Conservation (phyloP, 2,797 vertebrate genomes). For the Ceryle rudis region DNA sequence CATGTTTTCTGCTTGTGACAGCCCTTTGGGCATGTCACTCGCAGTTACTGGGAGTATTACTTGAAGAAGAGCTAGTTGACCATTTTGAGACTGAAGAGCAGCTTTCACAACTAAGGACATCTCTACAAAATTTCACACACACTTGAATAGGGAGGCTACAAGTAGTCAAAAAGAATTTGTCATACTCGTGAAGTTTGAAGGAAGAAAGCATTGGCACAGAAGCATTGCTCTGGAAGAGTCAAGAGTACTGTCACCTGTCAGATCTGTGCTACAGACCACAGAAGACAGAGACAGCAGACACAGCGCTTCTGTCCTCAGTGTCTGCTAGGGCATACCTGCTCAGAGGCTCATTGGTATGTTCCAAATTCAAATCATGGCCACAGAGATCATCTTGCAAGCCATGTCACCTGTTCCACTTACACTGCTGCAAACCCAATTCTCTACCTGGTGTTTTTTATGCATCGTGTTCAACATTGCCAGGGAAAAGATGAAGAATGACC, state of each 20-base stretch:
- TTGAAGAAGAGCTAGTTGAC: neutral
- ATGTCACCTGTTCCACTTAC: neutral
- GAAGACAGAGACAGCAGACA: neutral
- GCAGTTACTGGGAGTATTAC: neutral
- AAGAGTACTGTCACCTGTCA: neutral
- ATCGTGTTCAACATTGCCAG: neutral
- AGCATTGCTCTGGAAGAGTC: neutral
- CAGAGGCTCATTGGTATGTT: neutral
- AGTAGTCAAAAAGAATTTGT: neutral
- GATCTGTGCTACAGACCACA: neutral
- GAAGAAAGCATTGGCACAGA: neutral
- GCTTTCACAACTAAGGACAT: neutral
- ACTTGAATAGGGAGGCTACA: neutral
- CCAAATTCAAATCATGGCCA: neutral
- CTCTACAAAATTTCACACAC: neutral
- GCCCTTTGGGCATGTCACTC: neutral
- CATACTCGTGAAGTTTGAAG: neutral
- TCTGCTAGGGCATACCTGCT: neutral
- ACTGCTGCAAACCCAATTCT: neutral
- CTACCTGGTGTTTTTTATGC: rapidly evolving
- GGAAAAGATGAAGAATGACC: neutral
- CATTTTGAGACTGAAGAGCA: neutral
- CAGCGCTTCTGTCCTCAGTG: neutral
- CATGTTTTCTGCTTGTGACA: neutral
- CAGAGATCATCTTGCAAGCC: neutral